phyloP scores from a whole-genome alignment of 2,113 vertebrate species.

The Typhlomys cinereus region DNA sequence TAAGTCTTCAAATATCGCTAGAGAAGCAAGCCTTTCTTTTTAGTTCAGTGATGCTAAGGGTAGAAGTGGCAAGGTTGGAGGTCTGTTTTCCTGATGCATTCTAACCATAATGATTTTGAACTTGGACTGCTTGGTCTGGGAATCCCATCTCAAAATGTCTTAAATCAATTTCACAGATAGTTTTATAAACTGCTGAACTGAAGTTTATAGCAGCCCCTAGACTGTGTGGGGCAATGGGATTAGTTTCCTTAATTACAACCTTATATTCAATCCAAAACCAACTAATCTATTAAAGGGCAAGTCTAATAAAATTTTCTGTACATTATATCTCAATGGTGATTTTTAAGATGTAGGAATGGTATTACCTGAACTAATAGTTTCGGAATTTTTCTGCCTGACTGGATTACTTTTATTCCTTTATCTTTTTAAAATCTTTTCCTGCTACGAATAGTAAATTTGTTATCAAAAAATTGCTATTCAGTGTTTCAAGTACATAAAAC shows the following conservation, averaged over 20 bases:
- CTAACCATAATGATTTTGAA: not conserved
- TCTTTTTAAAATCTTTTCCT: not conserved
- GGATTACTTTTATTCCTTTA: slow-evolving; percentile 26
- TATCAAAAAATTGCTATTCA: not conserved
- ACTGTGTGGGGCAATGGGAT: too few species aligned
- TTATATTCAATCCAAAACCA: too few species aligned
- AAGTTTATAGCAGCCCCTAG: too few species aligned
- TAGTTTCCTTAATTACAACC: too few species aligned
- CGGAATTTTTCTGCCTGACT: not conserved
- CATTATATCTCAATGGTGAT: not conserved
- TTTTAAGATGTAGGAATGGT: not conserved
- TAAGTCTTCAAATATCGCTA: not conserved
- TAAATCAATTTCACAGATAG: not conserved
- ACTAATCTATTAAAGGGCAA: not conserved
- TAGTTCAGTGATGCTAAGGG: not conserved
- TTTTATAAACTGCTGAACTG: not conserved
- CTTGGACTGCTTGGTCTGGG: not conserved
- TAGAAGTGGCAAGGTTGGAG: too few species aligned
- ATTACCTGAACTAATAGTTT: not conserved
- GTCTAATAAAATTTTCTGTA: slow-evolving; percentile 12
- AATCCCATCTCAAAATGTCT: slow-evolving; percentile 21
- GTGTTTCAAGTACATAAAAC: not conserved
- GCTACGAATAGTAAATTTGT: not conserved
- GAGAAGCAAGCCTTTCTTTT: not conserved
- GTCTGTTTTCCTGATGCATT: not conserved